Conservation (phyloP, 92 coral and sea anemone genomes). For the Plumapathes pennacea region DNA sequence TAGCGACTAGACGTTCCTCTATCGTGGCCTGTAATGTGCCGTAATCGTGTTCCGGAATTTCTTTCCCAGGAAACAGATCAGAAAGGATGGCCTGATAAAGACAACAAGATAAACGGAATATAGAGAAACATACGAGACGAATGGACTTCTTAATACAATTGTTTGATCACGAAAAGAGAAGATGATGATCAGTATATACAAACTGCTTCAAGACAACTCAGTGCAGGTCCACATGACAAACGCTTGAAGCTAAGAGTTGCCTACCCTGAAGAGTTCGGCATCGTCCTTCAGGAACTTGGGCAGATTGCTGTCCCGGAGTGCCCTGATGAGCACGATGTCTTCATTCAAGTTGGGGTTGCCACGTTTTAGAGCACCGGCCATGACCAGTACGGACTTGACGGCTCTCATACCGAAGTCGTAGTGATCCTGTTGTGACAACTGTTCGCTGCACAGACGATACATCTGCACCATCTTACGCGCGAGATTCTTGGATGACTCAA, state of each 20-base stretch:
- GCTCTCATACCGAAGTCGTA: conserved; percentile 99
- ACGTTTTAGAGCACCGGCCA: conserved; percentile 99
- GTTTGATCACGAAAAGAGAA: too few relatives aligned
- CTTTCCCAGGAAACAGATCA: conserved; percentile 98
- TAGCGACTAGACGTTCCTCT: conserved; percentile 80
- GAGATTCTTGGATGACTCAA: conserved; percentile 95
- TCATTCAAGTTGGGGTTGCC: conserved; percentile 95
- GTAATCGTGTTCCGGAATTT: conserved; percentile 97
- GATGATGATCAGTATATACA: too few relatives aligned
- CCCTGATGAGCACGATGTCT: conserved; percentile 92
- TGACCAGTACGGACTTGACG: conserved; percentile 96
- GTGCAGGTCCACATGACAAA: too few relatives aligned
- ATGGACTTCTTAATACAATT: too few relatives aligned
- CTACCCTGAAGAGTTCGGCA: conserved; percentile 87
- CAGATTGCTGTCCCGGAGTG: conserved; percentile 91
- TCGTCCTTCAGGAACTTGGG: conserved; percentile 98
- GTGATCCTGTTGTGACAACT: conserved; percentile 97
- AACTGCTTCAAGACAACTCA: too few relatives aligned
- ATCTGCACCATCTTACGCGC: conserved; percentile 99
- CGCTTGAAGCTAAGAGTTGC: too few relatives aligned
- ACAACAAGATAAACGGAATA: neutral
- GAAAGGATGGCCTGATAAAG: conserved; percentile 79
- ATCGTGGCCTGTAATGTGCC: conserved; percentile 94
- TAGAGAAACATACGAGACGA: too few relatives aligned
- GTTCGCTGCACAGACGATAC: conserved; percentile 97